Percentiles rank a stretch among this genome's conserved stretches.
Evolutionary conservation across 1,140 invertebrate species (phyloP).

Genomic region (Lethrus apterus): DNA sequence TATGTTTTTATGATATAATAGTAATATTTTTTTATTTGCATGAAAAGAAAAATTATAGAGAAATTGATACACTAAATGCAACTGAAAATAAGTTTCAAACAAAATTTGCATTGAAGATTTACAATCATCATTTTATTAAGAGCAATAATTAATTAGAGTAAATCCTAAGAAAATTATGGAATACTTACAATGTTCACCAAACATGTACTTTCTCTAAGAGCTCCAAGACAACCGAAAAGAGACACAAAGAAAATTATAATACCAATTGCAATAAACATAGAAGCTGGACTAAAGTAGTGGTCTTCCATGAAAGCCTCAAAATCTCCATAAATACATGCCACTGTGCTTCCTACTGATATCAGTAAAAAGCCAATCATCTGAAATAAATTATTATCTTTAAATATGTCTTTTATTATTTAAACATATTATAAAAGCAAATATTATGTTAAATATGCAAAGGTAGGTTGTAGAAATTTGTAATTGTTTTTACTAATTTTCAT

Average conservation of each 20-base stretch:
- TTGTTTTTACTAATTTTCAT: too few relatives aligned
- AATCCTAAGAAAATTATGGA: neutral
- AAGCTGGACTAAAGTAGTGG: slow-evolving; percentile 63
- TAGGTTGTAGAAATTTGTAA: too few relatives aligned
- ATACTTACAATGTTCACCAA: slow-evolving; percentile 68
- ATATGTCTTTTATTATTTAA: slow-evolving; percentile 6
- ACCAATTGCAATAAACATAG: slow-evolving; percentile 68
- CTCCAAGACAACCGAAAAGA: slow-evolving; percentile 74
- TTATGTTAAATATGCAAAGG: too few relatives aligned
- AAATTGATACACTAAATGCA: neutral
- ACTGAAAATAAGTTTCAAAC: neutral
- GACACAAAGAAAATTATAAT: slow-evolving; percentile 70
- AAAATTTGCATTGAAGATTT: too few relatives aligned
- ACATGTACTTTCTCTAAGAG: slow-evolving; percentile 73
- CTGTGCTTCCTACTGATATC: slow-evolving; percentile 69
- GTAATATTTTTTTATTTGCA: neutral
- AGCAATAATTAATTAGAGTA: neutral
- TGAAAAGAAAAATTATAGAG: neutral
- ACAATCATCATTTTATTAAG: too few relatives aligned
- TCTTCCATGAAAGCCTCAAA: slow-evolving; percentile 62
- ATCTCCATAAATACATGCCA: slow-evolving; percentile 64
- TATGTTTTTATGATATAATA: neutral
- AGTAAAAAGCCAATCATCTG: slow-evolving; percentile 67
- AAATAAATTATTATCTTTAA: slow-evolving; percentile 26
- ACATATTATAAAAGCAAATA: too few relatives aligned